These are phyloP conservation scores for Siphonodentalium dalli DNA, from an alignment of 2,888 invertebrate genomes.

Conservation along the genomic window DNA sequence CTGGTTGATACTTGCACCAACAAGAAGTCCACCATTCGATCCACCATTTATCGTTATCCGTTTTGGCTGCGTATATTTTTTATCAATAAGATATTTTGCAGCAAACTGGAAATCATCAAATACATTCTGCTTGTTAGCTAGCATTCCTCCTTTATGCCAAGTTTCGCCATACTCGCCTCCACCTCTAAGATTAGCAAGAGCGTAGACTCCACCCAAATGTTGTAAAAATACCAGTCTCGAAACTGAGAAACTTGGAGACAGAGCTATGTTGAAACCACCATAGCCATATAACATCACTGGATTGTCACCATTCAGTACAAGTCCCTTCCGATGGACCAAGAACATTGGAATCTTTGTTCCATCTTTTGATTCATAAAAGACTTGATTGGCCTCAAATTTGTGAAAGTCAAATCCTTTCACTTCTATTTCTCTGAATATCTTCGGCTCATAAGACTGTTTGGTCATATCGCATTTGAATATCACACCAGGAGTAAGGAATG, in stretches of 20 bases:
- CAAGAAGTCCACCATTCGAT: conserved; percentile 96
- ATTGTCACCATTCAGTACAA: conserved; percentile 74
- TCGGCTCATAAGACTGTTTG: conserved; percentile 69
- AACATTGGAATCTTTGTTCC: conserved; percentile 96
- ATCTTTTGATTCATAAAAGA: conserved; percentile 92
- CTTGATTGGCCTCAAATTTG: conserved; percentile 77
- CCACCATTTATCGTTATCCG: conserved; percentile 90
- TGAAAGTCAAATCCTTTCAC: conserved; percentile 70
- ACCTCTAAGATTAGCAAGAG: conserved; percentile 92
- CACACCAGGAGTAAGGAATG: conserved; percentile 87
- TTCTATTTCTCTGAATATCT: conserved; percentile 79
- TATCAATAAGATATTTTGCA: conserved; percentile 83
- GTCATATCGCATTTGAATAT: conserved; percentile 88
- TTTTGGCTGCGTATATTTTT: conserved; percentile 79
- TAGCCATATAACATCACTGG: conserved; percentile 94
- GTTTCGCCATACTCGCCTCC: conserved; percentile 96
- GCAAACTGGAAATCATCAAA: conserved; percentile 96
- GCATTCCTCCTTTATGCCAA: conserved; percentile 93
- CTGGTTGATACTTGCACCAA: conserved; percentile 94
- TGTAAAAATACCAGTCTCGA: conserved; percentile 87
- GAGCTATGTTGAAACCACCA: conserved; percentile 94
- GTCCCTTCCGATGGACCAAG: conserved; percentile 71
- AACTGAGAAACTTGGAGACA: conserved; percentile 89
- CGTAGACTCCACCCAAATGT: conserved; percentile 86
- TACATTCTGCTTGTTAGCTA: conserved; percentile 93